Evolutionary conservation across 2,797 vertebrate species (phyloP).

Genomic region (Phataginus tricuspis): DNA sequence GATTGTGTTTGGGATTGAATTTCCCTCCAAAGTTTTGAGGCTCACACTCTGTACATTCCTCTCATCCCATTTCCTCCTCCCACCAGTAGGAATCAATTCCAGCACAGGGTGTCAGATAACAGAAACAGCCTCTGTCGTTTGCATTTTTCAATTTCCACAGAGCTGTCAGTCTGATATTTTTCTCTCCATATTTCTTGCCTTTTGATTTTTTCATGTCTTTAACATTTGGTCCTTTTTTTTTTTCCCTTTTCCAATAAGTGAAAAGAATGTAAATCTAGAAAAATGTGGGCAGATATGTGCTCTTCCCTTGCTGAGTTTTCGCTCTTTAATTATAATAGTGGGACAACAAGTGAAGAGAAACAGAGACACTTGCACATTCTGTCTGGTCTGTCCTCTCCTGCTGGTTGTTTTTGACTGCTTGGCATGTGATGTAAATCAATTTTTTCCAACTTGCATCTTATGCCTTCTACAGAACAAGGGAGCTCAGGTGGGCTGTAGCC

Average conservation of each 20-base stretch:
- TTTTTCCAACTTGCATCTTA: background rate
- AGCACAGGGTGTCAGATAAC: background rate
- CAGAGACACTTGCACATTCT: background rate
- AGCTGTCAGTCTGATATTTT: background rate
- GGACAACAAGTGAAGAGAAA: slow-evolving; percentile 10
- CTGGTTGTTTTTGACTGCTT: background rate
- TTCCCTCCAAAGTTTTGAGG: background rate
- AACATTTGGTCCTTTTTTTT: background rate
- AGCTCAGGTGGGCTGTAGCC: too few species aligned
- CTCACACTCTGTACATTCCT: background rate
- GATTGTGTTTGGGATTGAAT: background rate
- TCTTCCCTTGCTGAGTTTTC: slow-evolving; percentile 25
- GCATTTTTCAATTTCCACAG: background rate
- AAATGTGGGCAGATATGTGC: background rate
- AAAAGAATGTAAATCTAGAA: slow-evolving; percentile 49
- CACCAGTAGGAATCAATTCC: background rate
- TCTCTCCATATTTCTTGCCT: background rate
- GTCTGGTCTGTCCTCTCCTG: background rate
- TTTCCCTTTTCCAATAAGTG: background rate
- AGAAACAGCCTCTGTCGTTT: background rate
- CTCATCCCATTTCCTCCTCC: background rate
- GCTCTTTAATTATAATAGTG: background rate
- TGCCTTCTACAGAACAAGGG: background rate
- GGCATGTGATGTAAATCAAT: background rate
- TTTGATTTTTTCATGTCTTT: slow-evolving; percentile 1